Base-by-base conservation (phyloP, 2,113 vertebrate genomes). In the Leucopsar rothschildi region DNA sequence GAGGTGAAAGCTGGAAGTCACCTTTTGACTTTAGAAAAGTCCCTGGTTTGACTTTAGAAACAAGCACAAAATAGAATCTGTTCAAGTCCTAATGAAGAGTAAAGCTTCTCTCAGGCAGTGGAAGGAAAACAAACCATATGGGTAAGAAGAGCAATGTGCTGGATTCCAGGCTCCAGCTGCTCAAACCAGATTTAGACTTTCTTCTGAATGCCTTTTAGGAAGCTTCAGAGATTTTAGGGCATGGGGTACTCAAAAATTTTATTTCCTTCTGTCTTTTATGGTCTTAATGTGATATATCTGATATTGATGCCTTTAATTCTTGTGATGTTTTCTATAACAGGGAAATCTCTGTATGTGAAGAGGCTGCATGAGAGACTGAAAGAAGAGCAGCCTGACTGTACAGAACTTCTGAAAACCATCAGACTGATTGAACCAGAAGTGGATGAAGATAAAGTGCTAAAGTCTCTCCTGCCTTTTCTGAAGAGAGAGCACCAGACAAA, bases 261-360 rank as follows among this genome's bases (percentile, higher is more conserved):
- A 28, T 25, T 89, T 61, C 15, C 50, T 85, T 84, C 29, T 68
- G 72, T 69, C 27, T 66, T 0, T 69, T 66, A 19, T 7, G 57
- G 35, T 57, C 15, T 47, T 53, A 19, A 28, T 79, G 10, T 21
- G 24, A 44, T 64, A n/a, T 40, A 12, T 60, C 45, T 2, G 5
- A 9, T 83, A 27, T 4, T 28, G 13, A 39, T 13, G 17, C 42
- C 25, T 82, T 88, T 45, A 50, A 53, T 66, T 85, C 45, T 66
- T 63, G 15, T 25, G 59, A 8, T 55, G 19, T 49, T 82, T 78
- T 85, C 24, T 17, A 2, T 77, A 61, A 27, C 53, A 99, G 99
- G 99, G 49, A 99, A 99, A 95, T 99, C 99, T 31, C 98, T 99
- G 13, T 99, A 98, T 29, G 98, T 99, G 83, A 98, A 96, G 77